Base-by-base conservation (phyloP, 2,797 vertebrate species). In the Cetoscarus ocellatus region DNA sequence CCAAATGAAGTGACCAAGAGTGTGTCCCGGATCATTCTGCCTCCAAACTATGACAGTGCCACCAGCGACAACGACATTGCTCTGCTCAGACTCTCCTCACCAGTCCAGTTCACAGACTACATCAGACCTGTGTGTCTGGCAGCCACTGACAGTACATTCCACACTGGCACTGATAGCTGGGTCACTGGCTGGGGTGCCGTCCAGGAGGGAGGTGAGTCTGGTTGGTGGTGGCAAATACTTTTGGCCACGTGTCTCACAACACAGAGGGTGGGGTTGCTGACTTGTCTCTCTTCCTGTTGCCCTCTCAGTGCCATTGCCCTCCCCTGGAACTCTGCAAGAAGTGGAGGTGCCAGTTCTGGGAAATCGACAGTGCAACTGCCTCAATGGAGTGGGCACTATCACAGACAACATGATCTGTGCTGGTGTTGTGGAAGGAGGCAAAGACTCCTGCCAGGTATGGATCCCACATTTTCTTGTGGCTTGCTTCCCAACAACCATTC, bases 41-140 rank as follows among this genome's bases (percentile, higher is more conserved):
- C 92, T 77, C 88, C 88, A 9, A 13, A 39, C 3, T 93, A 84
- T 36, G 60, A 85, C 38, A 13, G 3, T 3, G 0, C 0, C 10
- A 69, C 65, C 10, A 3, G 4, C 0, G 2, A 92, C 62, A 92
- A 91, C 0, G 90, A 93, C 72, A 87, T 93, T 0, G 86, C 89
- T 77, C 80, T 93, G 62, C 60, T 93, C 64, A 91, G 15, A 70
- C 88, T 96, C 57, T 82, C 53, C 0, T 49, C 1, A 10, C 63
- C 93, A 0, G 73, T 95, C 40, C 15, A 0, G 5, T 95, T 94
- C 82, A 92, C 91, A 38, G 86, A 93, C 66, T 85, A 79, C 63
- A 90, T 96, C 80, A 89, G 86, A 50, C 95, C 95, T 3, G 89
- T 96, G 68, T 96, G 94, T 84, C 88, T 96, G 70, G 95, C 95